Evolutionary conservation across 2,888 invertebrate genomes (phyloP), one percentile per base, ranked within the genome.

Genomic region (Pasiphila rectangulata): DNA sequence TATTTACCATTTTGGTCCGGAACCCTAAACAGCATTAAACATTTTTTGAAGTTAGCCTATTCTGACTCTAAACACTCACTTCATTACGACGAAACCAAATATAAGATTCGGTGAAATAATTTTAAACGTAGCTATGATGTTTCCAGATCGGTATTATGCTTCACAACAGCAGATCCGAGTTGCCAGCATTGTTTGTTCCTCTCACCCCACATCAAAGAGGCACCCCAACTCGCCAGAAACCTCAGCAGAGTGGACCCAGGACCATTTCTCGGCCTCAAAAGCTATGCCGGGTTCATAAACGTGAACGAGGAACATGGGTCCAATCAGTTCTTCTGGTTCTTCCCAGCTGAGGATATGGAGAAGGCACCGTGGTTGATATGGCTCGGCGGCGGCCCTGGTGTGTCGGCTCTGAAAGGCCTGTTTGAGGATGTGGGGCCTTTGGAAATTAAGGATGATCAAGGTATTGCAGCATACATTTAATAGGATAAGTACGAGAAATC

Each of bases 321-420:
- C 0, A 94, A 95, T 69, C 72, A 93, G 64, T 95, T 94, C 80
- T 95, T 94, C 75, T 95, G 95, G 95, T 95, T 92, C 69, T 94
- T 95, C 62, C 94, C 94, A 0, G 59, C 60, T 7, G 66, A 77
- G 42, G 72, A 71, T 0, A 17, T 67, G 9, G 54, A 46, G 4
- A 55, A 57, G 6, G 70, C 69, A 1, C 96, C 96, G 0, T 79
- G 95, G 55, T 87, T 95, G 12, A 91, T 96, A 54, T 96, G 96
- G 95, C 79, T 96, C 5, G 93, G 95, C 90, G 96, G 96, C 12
- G 96, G 96, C 0, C 96, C 96, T 0, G 96, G 90, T 2, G 90
- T 90, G 1, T 92, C 93, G 0, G 92, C 93, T 15, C 23, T 80
- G 44, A 48, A 61, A 17, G 79, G 76, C 4, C 51, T 75, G 0